Percentiles rank a stretch among this genome's conserved stretches.
phyloP scores from a whole-genome alignment of 2,113 vertebrate species.

The Xiphophorus maculatus region DNA sequence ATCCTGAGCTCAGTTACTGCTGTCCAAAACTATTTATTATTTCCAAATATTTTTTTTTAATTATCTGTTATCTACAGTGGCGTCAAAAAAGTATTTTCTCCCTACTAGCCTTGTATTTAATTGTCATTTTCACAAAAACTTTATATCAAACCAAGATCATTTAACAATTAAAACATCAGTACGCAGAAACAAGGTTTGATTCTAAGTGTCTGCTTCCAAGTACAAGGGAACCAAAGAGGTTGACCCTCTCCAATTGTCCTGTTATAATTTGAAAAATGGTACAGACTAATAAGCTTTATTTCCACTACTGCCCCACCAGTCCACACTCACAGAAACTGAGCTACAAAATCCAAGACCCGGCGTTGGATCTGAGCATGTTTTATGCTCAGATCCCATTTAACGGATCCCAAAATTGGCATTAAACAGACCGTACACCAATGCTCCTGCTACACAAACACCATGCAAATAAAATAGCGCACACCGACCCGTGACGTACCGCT shows the following conservation, averaged over 20 bases:
- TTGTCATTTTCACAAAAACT: not conserved
- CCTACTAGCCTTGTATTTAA: not conserved
- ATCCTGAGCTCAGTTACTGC: too few relatives aligned
- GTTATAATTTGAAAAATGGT: not conserved
- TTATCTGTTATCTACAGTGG: too few relatives aligned
- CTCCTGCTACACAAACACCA: too few relatives aligned
- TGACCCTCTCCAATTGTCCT: not conserved
- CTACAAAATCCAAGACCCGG: not conserved
- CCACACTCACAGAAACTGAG: not conserved
- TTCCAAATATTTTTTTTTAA: too few relatives aligned
- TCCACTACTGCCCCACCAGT: not conserved
- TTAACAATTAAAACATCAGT: too few relatives aligned
- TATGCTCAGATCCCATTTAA: not conserved
- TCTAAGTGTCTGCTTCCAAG: not conserved
- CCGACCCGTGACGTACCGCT: too few relatives aligned
- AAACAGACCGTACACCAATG: too few relatives aligned
- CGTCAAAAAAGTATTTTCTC: too few relatives aligned
- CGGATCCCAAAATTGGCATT: not conserved
- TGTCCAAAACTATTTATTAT: too few relatives aligned
- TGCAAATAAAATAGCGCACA: too few relatives aligned
- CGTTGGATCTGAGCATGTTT: not conserved
- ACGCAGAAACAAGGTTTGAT: too few relatives aligned
- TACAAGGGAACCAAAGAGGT: not conserved
- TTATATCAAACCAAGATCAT: not conserved
- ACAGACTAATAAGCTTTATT: not conserved